Evolutionary conservation across 1,140 invertebrate genomes (phyloP), one percentile per base, ranked within the genome.

Genomic region (Cotesia chilonis): DNA sequence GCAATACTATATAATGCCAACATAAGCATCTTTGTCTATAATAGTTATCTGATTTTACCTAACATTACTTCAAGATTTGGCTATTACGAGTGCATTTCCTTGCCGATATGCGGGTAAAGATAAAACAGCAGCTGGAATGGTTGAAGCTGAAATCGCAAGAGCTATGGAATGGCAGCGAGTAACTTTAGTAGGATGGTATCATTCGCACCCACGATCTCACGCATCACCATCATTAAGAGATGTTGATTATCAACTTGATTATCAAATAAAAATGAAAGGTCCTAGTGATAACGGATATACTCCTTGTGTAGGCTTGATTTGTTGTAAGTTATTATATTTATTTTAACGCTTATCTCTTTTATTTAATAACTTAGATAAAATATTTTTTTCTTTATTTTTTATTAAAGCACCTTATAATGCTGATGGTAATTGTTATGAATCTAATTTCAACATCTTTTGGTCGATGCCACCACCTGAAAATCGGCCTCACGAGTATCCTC

Each of bases 261-360:
- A 98, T 88, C 95, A 99, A 88, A 94, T 98, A 63, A 93, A 93
- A 83, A 95, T 98, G 94, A 94, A 96, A 79, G 96, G 96, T 1
- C 90, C 92, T 4, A 94, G 92, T 71, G 95, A 97, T 88, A 92
- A 94, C 74, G 93, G 92, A 14, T 98, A 98, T 79, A 94, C 93
- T 55, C 97, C 97, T 4, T 98, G 96, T 81, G 90, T 98, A 76
- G 96, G 95, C 60, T 89, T 98, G 36, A 98, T 98, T 83, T 93
- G 95, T 74, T 96, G 95, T 97, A 88, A 90, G 89, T 79, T 20
- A 35, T 73, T 61, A 57, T 57, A 52, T 41, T 17, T 73, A 20
- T 57, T 14, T 55, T 60, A 0, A 60, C 9, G 3, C 4, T 51
- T 6, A 28, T 68, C n/a, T 9, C 28, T 2, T 28, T 71, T n/a